Base-by-base conservation (phyloP, 1,140 invertebrate species). In the Saccostrea echinata region DNA sequence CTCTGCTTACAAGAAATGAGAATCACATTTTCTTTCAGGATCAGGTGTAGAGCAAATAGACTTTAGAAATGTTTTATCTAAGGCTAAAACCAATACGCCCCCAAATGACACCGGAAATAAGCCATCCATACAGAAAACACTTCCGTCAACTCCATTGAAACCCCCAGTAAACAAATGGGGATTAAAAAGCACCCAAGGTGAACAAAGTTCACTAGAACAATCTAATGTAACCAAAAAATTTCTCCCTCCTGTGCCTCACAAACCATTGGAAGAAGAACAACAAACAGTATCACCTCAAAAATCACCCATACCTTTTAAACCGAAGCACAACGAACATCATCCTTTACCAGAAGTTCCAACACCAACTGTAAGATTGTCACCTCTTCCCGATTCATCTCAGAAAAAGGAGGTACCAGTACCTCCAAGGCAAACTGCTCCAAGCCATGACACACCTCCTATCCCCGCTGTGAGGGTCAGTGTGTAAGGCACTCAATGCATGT, bases 91-190 rank as follows among this genome's bases (percentile, higher is more conserved):
- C 16, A 71, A 71, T 13, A 24, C 27, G 30, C 27, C 64, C 24
- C 64, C 64, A 21, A 24, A 71, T 24, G 64, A 71, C 24, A 71
- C 24, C 24, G 64, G 64, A 71, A 71, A 27, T 71, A 71, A 71
- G 24, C 64, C 21, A 16, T 53, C 61, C 24, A 9, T n/a, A 64
- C 21, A 24, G 24, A 71, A 71, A 27, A 3, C 64, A 27, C 1
- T 24, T 2, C n/a, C 64, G 8, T 6, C 64, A 30, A 71, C 64
- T 27, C n/a, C 64, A 27, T 9, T 27, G 4, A 30, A 27, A 24
- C 64, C 64, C 13, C 24, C 64, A 24, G 64, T 71, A 24, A 71
- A 13, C 24, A 71, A 30, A 71, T 71, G 64, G 64, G 64, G 64
- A 24, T 24, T 24, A 9, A 71, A 27, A 21, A 71, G 12, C 8